Percentiles rank a stretch among this genome's conserved stretches.
phyloP scores from a whole-genome alignment of 2,888 invertebrate species.

The Apotomis turbidana region DNA sequence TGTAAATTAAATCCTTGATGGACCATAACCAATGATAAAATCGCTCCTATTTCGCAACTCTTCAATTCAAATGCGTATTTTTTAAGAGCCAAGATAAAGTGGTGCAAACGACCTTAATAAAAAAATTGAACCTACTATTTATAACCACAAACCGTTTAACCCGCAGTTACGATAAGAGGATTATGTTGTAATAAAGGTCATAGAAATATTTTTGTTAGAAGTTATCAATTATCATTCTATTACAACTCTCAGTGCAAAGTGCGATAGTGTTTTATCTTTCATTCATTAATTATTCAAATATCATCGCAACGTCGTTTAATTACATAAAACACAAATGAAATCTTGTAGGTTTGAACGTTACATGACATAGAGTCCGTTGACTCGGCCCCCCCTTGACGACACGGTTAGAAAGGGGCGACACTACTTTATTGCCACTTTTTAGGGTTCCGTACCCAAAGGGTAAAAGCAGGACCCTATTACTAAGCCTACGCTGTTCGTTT shows the following conservation, averaged over 20 bases:
- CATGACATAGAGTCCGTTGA: too few species aligned
- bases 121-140: not conserved
- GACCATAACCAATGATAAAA: too few species aligned
- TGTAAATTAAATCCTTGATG: not conserved
- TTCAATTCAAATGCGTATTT: constrained; percentile 1
- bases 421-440: too few species aligned
- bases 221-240: constrained; percentile 35
- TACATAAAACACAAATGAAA: too few species aligned
- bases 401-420: too few species aligned
- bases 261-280: constrained; percentile 23
- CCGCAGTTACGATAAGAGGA: constrained; percentile 21
- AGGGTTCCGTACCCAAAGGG: too few species aligned
- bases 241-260: not conserved
- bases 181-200: constrained; percentile 24
- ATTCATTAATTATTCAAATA: constrained; percentile 13
- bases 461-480: too few species aligned
- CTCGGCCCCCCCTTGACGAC: too few species aligned
- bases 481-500: too few species aligned
- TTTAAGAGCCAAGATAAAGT: not conserved
- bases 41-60: not conserved
- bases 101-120: constrained; percentile 17
- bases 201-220: constrained; percentile 26
- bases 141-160: constrained; percentile 19
- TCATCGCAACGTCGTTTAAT: too few species aligned
- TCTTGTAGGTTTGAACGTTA: too few species aligned